Conservation (phyloP, 2,797 vertebrate species). For the Hyperoplus immaculatus region DNA sequence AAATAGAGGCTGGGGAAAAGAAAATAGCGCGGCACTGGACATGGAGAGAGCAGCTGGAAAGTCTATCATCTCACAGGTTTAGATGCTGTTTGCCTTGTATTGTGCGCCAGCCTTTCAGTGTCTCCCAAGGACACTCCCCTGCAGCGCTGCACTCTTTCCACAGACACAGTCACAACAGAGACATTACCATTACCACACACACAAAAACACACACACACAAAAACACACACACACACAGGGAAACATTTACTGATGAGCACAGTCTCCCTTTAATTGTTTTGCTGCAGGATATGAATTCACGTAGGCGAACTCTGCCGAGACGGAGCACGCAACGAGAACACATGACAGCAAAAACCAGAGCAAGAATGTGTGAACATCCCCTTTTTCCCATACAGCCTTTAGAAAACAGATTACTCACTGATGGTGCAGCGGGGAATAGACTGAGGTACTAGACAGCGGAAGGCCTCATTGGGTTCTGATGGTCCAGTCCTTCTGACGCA, state of each 20-base stretch:
- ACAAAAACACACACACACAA: no score
- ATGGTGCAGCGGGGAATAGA: constrained; percentile 71
- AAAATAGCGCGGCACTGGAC: constrained; percentile 35
- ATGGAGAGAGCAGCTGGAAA: constrained; percentile 62
- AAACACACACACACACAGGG: constrained; percentile 17
- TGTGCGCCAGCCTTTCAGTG: constrained; percentile 40
- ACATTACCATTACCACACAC: neutral
- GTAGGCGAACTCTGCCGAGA: constrained; percentile 10
- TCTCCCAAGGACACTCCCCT: constrained; percentile 51
- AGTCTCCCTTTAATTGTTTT: constrained; percentile 31
- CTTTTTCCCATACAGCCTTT: constrained; percentile 43
- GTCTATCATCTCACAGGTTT: constrained; percentile 65
- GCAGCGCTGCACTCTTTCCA: constrained; percentile 53
- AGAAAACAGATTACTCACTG: constrained; percentile 71
- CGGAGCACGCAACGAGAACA: constrained; percentile 15
- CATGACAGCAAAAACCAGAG: constrained; percentile 44
- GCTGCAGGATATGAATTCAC: constrained; percentile 39
- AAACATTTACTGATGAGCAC: constrained; percentile 8
- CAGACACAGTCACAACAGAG: constrained; percentile 52
- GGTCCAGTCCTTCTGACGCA: constrained; percentile 75
- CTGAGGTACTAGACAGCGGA: constrained; percentile 58
- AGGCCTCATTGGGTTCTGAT: constrained; percentile 83
- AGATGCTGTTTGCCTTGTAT: constrained; percentile 69
- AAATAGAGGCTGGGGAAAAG: constrained; percentile 54
- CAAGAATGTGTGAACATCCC: constrained; percentile 42